A percentile compares a stretch with the other conserved stretches of the same genome.
Conservation (phyloP, 35 echinoderm and acorn worm genomes). For the Amphiura filiformis region DNA sequence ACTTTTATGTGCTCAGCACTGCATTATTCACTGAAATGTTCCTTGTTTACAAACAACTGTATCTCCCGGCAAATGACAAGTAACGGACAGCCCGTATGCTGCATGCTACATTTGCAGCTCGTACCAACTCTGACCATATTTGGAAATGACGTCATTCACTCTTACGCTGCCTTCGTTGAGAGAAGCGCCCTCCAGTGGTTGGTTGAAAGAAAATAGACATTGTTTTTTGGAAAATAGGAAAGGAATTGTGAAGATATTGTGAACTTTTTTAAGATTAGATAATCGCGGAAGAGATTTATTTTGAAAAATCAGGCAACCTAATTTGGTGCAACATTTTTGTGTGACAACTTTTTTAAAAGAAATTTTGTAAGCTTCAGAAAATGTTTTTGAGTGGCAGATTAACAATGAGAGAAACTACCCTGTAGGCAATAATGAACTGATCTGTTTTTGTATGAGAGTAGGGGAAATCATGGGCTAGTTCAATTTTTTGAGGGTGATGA, state of each 20-base stretch:
- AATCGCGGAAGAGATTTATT: not conserved
- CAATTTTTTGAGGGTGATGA: not conserved
- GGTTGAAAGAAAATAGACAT: not conserved
- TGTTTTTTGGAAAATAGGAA: too few relatives aligned
- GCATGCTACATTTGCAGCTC: too few relatives aligned
- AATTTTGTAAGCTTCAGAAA: not conserved
- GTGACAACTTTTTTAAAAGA: not conserved
- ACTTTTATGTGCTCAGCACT: too few relatives aligned
- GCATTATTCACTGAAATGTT: too few relatives aligned
- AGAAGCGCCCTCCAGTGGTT: not conserved
- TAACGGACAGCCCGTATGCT: too few relatives aligned
- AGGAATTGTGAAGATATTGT: not conserved
- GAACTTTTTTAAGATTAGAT: not conserved
- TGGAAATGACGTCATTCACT: too few relatives aligned
- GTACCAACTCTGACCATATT: too few relatives aligned
- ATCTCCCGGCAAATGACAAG: too few relatives aligned
- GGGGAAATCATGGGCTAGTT: not conserved
- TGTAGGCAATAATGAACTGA: not conserved
- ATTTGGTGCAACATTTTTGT: too few relatives aligned
- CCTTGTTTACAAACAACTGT: too few relatives aligned
- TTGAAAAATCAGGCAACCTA: not conserved
- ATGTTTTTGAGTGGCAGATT: not conserved
- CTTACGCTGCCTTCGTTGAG: not conserved
- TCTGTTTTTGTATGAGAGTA: not conserved
- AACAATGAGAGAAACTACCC: not conserved